A percentile compares a stretch with the other conserved stretches of the same genome.
Conservation (phyloP, 2,113 vertebrate species). For the Rynchops niger region DNA sequence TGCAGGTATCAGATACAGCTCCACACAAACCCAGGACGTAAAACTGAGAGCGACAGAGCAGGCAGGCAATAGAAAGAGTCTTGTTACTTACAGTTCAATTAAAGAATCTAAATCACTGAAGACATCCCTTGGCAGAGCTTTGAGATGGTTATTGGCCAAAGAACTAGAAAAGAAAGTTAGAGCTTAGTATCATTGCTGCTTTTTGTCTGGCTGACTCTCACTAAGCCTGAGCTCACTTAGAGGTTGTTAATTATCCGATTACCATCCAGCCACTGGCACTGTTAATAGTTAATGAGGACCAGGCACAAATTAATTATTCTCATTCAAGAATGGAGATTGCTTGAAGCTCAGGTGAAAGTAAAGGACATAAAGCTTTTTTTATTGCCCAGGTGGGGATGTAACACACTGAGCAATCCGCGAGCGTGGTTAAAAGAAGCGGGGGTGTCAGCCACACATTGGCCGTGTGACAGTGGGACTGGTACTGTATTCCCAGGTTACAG, state of each 20-base stretch:
- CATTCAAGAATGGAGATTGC: neutral
- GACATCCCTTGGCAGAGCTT: slow-evolving; percentile 89
- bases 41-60: neutral
- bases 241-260: neutral
- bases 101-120: slow-evolving; percentile 94
- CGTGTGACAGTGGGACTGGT: accelerated
- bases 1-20: neutral
- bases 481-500: neutral
- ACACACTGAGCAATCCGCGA: neutral
- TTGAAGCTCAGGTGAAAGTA: neutral
- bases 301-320: neutral
- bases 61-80: neutral
- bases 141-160: slow-evolving; percentile 95
- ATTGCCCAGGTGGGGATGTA: neutral
- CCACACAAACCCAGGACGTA: neutral
- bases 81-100: slow-evolving; percentile 92
- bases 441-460: accelerated
- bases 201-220: neutral
- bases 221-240: slow-evolving; percentile 1
- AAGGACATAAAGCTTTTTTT: neutral
- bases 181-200: slow-evolving; percentile 16
- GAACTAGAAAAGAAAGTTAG: slow-evolving; percentile 82
- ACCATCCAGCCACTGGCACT: neutral
- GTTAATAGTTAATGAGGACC: neutral
- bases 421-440: neutral